phyloP scores from a whole-genome alignment of 64 coral and sea anemone genomes.

The Actinia tenebrosa region DNA sequence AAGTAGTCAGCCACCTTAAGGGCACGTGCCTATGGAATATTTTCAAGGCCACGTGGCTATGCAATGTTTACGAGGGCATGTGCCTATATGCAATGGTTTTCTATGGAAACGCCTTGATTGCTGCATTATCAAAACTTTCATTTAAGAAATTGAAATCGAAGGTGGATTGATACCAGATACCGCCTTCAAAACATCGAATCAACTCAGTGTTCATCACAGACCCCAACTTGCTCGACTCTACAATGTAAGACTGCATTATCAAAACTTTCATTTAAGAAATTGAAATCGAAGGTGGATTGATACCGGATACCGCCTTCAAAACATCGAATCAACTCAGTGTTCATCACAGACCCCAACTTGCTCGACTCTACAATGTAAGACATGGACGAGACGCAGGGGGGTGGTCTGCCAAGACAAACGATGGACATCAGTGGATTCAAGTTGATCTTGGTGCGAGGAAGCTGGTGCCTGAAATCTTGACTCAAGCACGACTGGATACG shows the following conservation, averaged over 20 bases:
- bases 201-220: conserved; percentile 12
- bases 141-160: conserved; percentile 30
- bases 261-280: no score
- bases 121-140: no score
- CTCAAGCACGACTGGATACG: conserved; percentile 25
- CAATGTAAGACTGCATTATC: neutral
- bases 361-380: conserved; percentile 7
- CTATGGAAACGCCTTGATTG: no score
- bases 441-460: conserved; percentile 13
- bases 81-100: no score
- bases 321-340: conserved; percentile 9
- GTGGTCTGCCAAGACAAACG: conserved; percentile 27
- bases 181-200: conserved; percentile 23
- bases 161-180: conserved; percentile 10
- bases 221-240: conserved; percentile 24
- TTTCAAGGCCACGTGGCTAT: no score
- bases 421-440: conserved; percentile 31
- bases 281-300: conserved; percentile 20
- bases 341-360: conserved; percentile 24
- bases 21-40: no score
- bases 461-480: conserved; percentile 8
- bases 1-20: no score
- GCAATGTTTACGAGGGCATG: no score
- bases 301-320: conserved; percentile 1
- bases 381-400: neutral